Conservation (phyloP, 1,140 invertebrate genomes). For the Caerostris extrusa region DNA sequence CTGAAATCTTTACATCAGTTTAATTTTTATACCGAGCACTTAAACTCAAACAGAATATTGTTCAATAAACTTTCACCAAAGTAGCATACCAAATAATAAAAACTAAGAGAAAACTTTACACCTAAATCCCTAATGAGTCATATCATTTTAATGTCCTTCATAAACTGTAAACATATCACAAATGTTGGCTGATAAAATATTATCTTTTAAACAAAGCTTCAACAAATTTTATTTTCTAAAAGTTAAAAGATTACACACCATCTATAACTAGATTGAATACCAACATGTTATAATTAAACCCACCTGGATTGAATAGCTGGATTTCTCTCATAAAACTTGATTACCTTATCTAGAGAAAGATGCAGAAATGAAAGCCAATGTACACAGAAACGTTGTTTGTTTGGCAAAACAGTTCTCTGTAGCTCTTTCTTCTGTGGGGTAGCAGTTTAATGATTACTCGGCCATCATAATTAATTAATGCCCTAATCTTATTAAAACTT, state of each 20-base stretch:
- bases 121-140: too few relatives aligned
- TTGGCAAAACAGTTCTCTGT: not conserved
- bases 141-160: not conserved
- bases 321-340: not conserved
- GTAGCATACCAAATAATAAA: too few relatives aligned
- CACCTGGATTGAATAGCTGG: not conserved
- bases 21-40: too few relatives aligned
- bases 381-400: not conserved
- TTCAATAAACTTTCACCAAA: too few relatives aligned
- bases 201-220: not conserved
- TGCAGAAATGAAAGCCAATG: not conserved
- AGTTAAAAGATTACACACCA: not conserved
- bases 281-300: too few relatives aligned
- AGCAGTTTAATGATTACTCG: not conserved
- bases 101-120: too few relatives aligned
- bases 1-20: too few relatives aligned
- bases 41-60: too few relatives aligned
- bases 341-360: not conserved
- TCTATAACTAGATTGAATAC: not conserved
- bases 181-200: not conserved
- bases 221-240: not conserved
- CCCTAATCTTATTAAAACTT: conserved; percentile 33
- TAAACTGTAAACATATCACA: not conserved
- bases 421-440: not conserved
- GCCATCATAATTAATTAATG: conserved; percentile 15